Conservation (phyloP, 2,113 vertebrate species). For the Oncorhynchus nerka region DNA sequence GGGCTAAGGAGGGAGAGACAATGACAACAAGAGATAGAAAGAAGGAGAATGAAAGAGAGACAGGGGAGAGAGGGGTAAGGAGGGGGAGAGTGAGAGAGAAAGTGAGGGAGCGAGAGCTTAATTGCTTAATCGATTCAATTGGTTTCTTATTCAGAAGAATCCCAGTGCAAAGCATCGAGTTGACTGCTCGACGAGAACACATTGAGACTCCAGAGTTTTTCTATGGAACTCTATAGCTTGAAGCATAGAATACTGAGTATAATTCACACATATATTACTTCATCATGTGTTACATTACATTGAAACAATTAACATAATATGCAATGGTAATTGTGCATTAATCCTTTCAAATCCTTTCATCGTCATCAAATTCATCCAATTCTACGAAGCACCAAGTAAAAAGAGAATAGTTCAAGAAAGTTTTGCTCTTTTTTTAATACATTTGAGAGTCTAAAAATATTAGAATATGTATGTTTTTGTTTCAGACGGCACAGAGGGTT, state of each 20-base stretch:
- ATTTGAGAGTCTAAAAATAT: not conserved
- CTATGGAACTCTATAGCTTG: not conserved
- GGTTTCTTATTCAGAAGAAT: not conserved
- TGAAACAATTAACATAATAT: too few species aligned
- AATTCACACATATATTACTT: too few species aligned
- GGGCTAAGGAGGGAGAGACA: too few species aligned
- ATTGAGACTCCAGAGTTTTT: not conserved
- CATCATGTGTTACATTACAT: too few species aligned
- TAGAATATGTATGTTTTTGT: not conserved
- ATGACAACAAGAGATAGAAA: too few species aligned
- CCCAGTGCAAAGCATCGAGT: not conserved
- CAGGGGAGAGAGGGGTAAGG: not conserved
- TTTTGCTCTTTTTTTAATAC: not conserved
- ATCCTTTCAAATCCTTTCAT: too few species aligned
- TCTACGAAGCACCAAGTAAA: not conserved
- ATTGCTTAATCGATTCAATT: slow-evolving; percentile 11
- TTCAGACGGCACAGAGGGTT: not conserved
- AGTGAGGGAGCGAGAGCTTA: not conserved
- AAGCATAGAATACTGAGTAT: not conserved
- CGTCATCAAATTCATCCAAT: too few species aligned
- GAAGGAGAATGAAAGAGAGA: too few species aligned
- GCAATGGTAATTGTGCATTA: too few species aligned
- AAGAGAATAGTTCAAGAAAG: not conserved
- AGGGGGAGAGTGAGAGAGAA: slow-evolving; percentile 15
- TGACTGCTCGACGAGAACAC: not conserved